Percentiles rank a stretch among this genome's conserved stretches.
These are phyloP conservation scores for Parochlus steinenii DNA, from an alignment of 2,888 invertebrate genomes.

Conservation along the genomic window DNA sequence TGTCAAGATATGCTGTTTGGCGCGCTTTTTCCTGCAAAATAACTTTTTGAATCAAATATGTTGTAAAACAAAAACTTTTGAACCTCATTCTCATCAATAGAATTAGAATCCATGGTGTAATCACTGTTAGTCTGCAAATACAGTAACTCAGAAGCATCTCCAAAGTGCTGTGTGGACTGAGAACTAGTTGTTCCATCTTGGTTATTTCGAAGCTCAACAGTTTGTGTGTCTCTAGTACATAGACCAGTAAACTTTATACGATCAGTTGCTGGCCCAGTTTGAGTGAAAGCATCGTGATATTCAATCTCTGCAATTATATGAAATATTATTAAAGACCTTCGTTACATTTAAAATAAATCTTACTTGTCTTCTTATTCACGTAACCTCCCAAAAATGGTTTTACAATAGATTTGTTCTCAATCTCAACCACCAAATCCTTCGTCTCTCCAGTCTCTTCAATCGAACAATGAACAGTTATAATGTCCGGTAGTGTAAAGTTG, in stretches of 20 bases:
- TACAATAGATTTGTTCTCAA: constrained; percentile 38
- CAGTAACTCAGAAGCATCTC: constrained; percentile 24
- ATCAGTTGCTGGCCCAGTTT: constrained; percentile 40
- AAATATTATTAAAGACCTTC: background rate
- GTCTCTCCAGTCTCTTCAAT: constrained; percentile 27
- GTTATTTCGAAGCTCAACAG: constrained; percentile 29
- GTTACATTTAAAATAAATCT: constrained; percentile 12
- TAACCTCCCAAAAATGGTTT: constrained; percentile 77
- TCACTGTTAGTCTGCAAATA: constrained; percentile 44
- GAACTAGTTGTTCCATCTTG: constrained; percentile 27
- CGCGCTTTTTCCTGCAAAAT: constrained; percentile 41
- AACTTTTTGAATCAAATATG: too few species aligned
- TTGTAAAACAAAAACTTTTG: too few species aligned
- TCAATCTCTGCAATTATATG: constrained; percentile 32
- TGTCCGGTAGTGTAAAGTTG: constrained; percentile 33
- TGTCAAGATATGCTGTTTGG: constrained; percentile 38
- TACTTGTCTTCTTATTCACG: constrained; percentile 47
- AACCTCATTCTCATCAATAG: constrained; percentile 50
- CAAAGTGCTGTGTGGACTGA: constrained; percentile 25
- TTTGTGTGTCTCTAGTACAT: constrained; percentile 44
- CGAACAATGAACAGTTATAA: constrained; percentile 36
- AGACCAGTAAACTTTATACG: constrained; percentile 20
- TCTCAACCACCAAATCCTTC: constrained; percentile 38
- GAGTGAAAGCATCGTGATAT: constrained; percentile 69
- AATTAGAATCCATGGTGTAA: constrained; percentile 35